Base-by-base conservation (phyloP, 1,140 invertebrate genomes). In the Eubasilissa regina region DNA sequence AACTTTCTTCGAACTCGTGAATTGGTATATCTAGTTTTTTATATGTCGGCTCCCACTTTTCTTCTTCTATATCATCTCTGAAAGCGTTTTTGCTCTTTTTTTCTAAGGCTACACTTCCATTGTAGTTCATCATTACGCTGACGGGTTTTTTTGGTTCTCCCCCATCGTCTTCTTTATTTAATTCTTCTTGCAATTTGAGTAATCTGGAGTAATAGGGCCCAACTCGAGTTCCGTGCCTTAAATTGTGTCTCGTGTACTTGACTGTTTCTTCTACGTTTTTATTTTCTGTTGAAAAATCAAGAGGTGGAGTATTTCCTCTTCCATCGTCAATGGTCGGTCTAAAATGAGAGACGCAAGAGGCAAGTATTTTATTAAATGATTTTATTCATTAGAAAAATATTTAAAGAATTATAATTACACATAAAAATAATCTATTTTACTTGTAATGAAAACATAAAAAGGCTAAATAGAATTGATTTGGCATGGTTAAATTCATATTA, bases 1-100 rank as follows among this genome's bases (percentile, higher is more conserved):
- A 91, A 75, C 84, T 89, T 35, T 89, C 87, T 83, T 91, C 89
- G 73, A 91, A 91, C 66, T 91, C 90, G 77, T 92, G 91, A 80
- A 89, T 88, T 0, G 90, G 90, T 74, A 89, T 85, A 75, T 88
- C 87, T 13, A 86, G 85, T 51, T 84, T 86, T 76, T 81, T 86
- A 19, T 66, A 80, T 10, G 75, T 62, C 11, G 78, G 70, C 19
- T 82, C 78, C 78, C 78, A 82, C 62, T 78, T 80, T 19, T 80
- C 81, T 56, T 80, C 75, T 58, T 82, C 81, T 8, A 82, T 7
- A 9, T 82, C 78, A 12, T 82, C 78, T 77, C 81, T 74, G 64
- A 82, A 80, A 6, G 77, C 78, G 12, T 77, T 80, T 43, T 82
- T 82, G 53, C 66, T 80, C 51, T 77, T 80, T 53, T 82, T 82